Evolutionary conservation across 2,888 invertebrate species (phyloP), one percentile per base, ranked within the genome.

Genomic region (Pseudococcus jackbeardsleyi): DNA sequence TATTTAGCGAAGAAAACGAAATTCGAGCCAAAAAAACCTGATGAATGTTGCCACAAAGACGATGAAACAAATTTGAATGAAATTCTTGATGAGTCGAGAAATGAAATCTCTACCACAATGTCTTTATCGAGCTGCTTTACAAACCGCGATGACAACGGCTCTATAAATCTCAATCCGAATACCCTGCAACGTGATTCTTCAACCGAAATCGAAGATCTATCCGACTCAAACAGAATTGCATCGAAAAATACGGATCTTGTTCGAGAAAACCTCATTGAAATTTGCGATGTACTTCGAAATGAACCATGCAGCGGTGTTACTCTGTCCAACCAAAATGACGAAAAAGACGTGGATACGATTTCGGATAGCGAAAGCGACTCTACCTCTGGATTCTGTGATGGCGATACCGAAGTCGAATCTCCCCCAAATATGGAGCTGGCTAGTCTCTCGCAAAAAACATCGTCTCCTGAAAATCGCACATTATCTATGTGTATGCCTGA

Each of bases 301-400:
- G 59, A 59, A 59, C 1, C n/a, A 0, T 5, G n/a, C 19, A 19
- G n/a, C 26, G 15, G 26, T 33, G 15, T 72, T 15, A 15, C 26
- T 6, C 9, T 33, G 12, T 26, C 26, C 0, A 5, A 11, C 11
- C 68, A 26, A 12, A 22, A 33, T 15, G 26, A 72, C 12, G 59
- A 59, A 59, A 72, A 72, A 33, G 12, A 12, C 5, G 15, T 33
- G 0, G 68, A 33, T 12, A 9, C 33, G 0, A 42, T 42, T n/a
- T 79, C 79, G 46, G 79, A 79, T 15, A 79, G 79, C 42, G 79
- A 79, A 42, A 42, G 79, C 42, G 79, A 79, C 8, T 4, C 19
- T 0, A 79, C 79, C 0, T 79, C 79, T 15, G 79, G 79, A 42
- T 79, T 79, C 42, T 79, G 39, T 11, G 79, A 79, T 9, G 46